phyloP scores from a whole-genome alignment of 1,140 invertebrate genomes.

The Ips nitidus region DNA sequence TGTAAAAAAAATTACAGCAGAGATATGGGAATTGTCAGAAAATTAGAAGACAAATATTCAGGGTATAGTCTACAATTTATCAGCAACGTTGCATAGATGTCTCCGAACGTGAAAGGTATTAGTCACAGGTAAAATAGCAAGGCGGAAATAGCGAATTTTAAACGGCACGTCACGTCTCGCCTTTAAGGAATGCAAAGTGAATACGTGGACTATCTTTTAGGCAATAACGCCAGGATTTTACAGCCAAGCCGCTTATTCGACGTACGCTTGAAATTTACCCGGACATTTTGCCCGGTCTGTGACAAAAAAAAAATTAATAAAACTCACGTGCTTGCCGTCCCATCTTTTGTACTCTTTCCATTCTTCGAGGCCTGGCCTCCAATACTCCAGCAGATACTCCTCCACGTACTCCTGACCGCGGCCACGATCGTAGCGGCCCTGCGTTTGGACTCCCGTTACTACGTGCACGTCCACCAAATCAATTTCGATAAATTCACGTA shows the following conservation, averaged over 20 bases:
- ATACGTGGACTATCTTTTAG: slow-evolving; percentile 30
- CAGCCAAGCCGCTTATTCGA: slow-evolving; percentile 15
- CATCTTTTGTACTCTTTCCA: slow-evolving; percentile 69
- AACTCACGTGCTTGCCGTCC: slow-evolving; percentile 62
- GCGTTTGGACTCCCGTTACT: slow-evolving; percentile 73
- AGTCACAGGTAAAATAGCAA: slow-evolving; percentile 6
- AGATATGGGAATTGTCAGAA: not conserved
- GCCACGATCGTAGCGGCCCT: slow-evolving; percentile 78
- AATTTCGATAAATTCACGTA: slow-evolving; percentile 77
- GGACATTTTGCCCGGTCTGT: not conserved
- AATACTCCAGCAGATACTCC: slow-evolving; percentile 75
- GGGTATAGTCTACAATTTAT: slow-evolving; percentile 17
- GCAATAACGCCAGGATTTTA: slow-evolving; percentile 25
- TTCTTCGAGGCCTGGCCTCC: slow-evolving; percentile 61
- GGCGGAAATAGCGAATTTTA: slow-evolving; percentile 22
- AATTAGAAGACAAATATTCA: slow-evolving; percentile 14
- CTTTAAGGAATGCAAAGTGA: slow-evolving; percentile 33
- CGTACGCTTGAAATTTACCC: not conserved
- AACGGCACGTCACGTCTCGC: slow-evolving; percentile 20
- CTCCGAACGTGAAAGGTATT: slow-evolving; percentile 15
- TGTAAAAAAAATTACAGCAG: not conserved
- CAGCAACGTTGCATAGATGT: slow-evolving; percentile 22
- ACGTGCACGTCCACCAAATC: slow-evolving; percentile 67
- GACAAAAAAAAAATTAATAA: not conserved
- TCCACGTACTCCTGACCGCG: slow-evolving; percentile 76